Evolutionary conservation across 64 coral and sea anemone genomes (phyloP), one percentile per base, ranked within the genome.

Genomic region (Acropora yongei): DNA sequence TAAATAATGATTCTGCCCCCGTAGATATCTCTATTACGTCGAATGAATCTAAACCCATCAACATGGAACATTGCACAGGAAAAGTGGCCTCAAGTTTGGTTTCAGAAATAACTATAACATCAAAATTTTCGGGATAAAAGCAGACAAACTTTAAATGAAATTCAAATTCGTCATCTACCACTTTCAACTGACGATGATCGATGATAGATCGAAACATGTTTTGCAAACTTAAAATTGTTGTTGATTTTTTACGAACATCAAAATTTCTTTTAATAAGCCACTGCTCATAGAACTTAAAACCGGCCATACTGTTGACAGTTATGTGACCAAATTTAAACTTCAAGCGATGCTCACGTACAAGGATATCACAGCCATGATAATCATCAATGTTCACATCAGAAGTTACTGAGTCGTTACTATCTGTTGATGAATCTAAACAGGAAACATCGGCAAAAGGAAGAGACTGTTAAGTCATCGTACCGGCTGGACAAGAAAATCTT

Each of bases 1-100:
- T 74, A 91, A 51, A 91, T 44, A 41, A 83, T 83, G 8, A 91
- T 19, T 69, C 89, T 68, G 19, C 89, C 89, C 7, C 77, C 89
- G 10, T 50, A 19, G 43, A 47, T 71, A 11, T n/a, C 47, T 68
- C 65, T 66, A 42, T 87, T 67, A 45, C 48, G 41, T 0, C 18
- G 68, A 19, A 72, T 72, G 18, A 87, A 47, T 44, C 43, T 14
- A 42, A 72, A 87, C 0, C 84, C 84, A 42, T 87, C 40, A 48
- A 73, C 3, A 72, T 16, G 17, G 14, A 30, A 30, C 30, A 30
- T 30, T 30, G 30, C 30, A 30, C 30, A 30, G 30, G 30, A 30
- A 30, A 30, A 30, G 30, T 30, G 30, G 30, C 30, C 0, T 30
- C 30, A 30, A 30, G 30, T 30, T 30, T 30, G 30, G 30, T 30